Conservation (phyloP, 2,888 invertebrate species). For the Phortica okadai region DNA sequence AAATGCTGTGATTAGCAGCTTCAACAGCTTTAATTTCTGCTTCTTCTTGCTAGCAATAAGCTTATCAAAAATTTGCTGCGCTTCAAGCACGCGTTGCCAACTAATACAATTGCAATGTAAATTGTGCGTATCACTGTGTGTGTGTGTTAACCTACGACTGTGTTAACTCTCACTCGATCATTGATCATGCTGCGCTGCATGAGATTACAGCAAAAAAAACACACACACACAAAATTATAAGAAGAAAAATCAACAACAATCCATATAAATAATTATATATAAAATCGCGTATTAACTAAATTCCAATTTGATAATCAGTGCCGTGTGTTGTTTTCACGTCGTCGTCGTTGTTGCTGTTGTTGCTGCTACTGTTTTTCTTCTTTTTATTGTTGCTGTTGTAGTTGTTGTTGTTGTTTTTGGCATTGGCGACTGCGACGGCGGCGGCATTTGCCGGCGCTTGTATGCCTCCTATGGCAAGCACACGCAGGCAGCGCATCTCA, state of each 20-base stretch:
- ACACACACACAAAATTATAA: neutral
- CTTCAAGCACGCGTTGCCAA: too few species aligned
- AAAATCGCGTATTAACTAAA: conserved; percentile 29
- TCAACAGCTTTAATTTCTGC: neutral
- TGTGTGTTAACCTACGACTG: neutral
- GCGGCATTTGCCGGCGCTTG: neutral
- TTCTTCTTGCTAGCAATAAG: neutral
- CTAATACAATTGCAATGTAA: too few species aligned
- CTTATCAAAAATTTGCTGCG: neutral
- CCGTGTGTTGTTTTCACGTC: neutral
- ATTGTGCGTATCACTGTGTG: neutral
- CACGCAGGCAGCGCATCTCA: conserved; percentile 48
- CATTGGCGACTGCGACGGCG: neutral
- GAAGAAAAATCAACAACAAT: neutral
- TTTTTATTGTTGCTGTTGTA: neutral
- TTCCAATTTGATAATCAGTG: conserved; percentile 59
- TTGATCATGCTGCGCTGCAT: conserved; percentile 43
- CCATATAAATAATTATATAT: neutral
- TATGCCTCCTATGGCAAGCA: conserved; percentile 20
- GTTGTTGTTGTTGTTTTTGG: neutral
- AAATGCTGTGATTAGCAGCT: neutral
- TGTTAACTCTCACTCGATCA: neutral
- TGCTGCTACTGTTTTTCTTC: conserved; percentile 3
- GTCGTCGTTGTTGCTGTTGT: neutral
- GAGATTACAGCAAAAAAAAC: conserved; percentile 11